Evolutionary conservation across 2,113 vertebrate genomes (phyloP).

Genomic region (Rhabdomys dilectus): DNA sequence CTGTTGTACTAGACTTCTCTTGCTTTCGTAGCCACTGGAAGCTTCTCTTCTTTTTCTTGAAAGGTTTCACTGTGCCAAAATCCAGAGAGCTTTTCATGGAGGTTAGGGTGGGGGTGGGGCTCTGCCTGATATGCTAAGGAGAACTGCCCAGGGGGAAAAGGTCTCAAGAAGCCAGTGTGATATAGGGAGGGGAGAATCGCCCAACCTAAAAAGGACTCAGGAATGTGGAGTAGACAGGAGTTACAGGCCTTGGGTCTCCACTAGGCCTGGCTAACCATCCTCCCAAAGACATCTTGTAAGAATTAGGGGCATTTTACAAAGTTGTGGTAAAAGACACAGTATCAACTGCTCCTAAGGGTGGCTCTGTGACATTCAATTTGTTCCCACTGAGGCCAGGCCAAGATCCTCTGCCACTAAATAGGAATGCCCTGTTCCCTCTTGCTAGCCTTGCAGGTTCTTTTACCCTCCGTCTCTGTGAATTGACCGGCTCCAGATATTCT

Average conservation of each 20-base stretch:
- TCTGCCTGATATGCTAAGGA: not conserved
- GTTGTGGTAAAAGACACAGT: not conserved
- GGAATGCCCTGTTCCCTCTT: not conserved
- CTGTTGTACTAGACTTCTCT: not conserved
- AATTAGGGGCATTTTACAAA: accelerated
- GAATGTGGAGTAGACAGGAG: not conserved
- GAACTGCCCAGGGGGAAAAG: accelerated
- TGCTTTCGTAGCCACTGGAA: not conserved
- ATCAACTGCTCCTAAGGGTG: not conserved
- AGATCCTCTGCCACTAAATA: not conserved
- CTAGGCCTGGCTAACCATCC: not conserved
- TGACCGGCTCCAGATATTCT: not conserved
- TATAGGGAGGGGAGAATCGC: accelerated
- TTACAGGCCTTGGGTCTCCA: not conserved
- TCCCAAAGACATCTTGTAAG: not conserved
- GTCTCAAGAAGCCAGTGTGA: accelerated
- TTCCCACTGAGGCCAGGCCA: not conserved
- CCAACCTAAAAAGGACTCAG: accelerated
- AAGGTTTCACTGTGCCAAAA: not conserved
- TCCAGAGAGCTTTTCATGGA: not conserved
- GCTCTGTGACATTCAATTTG: not conserved
- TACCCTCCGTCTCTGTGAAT: not conserved
- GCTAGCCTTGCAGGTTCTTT: not conserved
- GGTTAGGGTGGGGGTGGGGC: not conserved
- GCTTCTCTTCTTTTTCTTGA: not conserved